A percentile compares a stretch with the other conserved stretches of the same genome.
Evolutionary conservation across 2,797 vertebrate genomes (phyloP).

Genomic region (Simalia tracyae): DNA sequence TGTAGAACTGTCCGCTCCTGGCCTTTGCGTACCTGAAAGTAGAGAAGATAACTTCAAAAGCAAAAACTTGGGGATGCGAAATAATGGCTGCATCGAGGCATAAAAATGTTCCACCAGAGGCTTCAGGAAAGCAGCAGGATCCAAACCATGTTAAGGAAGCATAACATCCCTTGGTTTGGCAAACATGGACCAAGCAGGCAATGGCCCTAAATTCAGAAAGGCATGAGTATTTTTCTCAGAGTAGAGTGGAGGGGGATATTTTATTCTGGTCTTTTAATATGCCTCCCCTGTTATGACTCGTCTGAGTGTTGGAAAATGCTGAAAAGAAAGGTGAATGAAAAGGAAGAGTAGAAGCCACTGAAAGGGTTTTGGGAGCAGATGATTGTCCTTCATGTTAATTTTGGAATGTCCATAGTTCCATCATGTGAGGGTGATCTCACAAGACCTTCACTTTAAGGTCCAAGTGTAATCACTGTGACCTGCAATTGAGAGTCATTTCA

Average conservation of each 20-base stretch:
- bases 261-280: background rate
- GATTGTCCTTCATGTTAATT: background rate
- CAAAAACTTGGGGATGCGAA: background rate
- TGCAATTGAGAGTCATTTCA: background rate
- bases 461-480: background rate
- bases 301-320: background rate
- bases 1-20: conserved; percentile 83
- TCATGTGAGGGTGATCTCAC: background rate
- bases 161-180: too few relatives aligned
- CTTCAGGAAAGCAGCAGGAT: background rate
- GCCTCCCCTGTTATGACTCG: background rate
- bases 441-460: background rate
- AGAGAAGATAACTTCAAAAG: background rate
- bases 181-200: background rate
- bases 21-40: conserved; percentile 78
- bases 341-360: background rate
- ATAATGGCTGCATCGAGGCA: too few relatives aligned
- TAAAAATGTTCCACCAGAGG: background rate
- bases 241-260: background rate
- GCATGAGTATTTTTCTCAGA: background rate
- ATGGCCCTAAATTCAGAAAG: background rate
- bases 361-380: background rate
- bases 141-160: background rate
- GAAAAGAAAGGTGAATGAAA: background rate
- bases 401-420: background rate